These are phyloP conservation scores for Polymixis lichenea DNA, from an alignment of 2,888 invertebrate species.

Conservation along the genomic window DNA sequence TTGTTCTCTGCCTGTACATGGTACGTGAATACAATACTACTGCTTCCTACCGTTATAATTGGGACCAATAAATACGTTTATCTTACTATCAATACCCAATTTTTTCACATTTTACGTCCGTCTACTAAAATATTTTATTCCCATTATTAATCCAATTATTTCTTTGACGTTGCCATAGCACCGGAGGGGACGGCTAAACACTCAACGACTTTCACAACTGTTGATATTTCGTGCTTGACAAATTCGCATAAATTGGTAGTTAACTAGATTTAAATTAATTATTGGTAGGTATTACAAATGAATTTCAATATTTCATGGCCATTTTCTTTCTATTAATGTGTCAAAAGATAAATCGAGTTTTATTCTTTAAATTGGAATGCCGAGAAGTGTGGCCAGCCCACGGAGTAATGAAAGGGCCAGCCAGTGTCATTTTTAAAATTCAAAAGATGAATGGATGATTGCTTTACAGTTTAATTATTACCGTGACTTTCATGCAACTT, in stretches of 20 bases:
- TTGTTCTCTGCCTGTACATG: neutral
- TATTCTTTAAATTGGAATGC: neutral
- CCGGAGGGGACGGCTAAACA: neutral
- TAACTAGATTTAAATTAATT: conserved; percentile 54
- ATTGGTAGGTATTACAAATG: conserved; percentile 38
- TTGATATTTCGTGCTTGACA: conserved; percentile 47
- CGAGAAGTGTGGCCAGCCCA: neutral
- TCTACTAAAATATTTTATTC: conserved; percentile 5
- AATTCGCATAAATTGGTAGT: conserved; percentile 44
- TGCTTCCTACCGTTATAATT: neutral
- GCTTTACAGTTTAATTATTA: neutral
- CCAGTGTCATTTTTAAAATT: neutral
- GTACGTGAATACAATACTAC: neutral
- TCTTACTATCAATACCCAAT: neutral
- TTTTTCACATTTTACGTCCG: neutral
- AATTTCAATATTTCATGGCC: conserved; percentile 25
- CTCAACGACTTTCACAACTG: conserved; percentile 41
- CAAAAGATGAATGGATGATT: neutral
- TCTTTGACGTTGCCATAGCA: neutral
- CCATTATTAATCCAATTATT: conserved; percentile 30
- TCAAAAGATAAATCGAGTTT: conserved; percentile 5
- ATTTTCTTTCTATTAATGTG: conserved; percentile 10
- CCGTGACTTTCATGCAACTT: conserved; percentile 11
- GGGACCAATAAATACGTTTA: neutral
- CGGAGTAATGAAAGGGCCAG: no score